Evolutionary conservation across 2,113 vertebrate species (phyloP).

Genomic region (Girardinichthys multiradiatus): DNA sequence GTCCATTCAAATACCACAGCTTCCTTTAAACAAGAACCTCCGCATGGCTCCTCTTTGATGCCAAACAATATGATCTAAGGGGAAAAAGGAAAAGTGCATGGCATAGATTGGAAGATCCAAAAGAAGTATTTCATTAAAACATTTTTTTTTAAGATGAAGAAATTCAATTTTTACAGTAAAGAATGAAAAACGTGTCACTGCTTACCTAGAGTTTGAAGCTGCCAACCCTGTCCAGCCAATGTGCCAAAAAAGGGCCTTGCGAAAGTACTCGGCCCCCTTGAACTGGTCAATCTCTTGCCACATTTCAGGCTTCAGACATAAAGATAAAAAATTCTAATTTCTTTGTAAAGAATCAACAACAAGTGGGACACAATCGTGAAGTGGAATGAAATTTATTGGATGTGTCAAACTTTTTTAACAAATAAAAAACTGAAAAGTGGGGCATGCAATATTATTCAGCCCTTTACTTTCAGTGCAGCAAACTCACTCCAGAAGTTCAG

Average conservation of each 20-base stretch:
- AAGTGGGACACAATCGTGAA: too few species aligned
- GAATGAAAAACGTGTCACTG: conserved; percentile 38
- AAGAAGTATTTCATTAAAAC: conserved; percentile 23
- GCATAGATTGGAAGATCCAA: conserved; percentile 41
- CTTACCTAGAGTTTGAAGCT: conserved; percentile 77
- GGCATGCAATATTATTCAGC: too few species aligned
- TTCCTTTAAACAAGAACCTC: conserved; percentile 57
- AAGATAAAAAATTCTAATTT: too few species aligned
- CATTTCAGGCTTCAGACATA: too few species aligned
- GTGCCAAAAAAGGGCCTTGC: conserved; percentile 61
- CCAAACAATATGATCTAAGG: conserved; percentile 67
- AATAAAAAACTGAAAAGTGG: too few species aligned
- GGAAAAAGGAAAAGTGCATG: conserved; percentile 54
- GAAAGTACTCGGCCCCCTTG: too few species aligned
- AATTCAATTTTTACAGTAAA: conserved; percentile 28
- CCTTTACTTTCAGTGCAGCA: too few species aligned
- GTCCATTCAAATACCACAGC: conserved; percentile 73
- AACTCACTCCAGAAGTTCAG: too few species aligned
- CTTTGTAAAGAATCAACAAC: too few species aligned
- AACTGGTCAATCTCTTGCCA: too few species aligned
- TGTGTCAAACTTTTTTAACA: too few species aligned
- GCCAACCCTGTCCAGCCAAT: conserved; percentile 57
- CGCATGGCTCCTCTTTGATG: conserved; percentile 61
- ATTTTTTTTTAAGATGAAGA: conserved; percentile 34
- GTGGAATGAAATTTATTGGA: too few species aligned